A percentile compares a stretch with the other conserved stretches of the same genome.
These are phyloP conservation scores for Himalopsyche phryganea DNA, from an alignment of 1,140 invertebrate genomes.

Conservation along the genomic window DNA sequence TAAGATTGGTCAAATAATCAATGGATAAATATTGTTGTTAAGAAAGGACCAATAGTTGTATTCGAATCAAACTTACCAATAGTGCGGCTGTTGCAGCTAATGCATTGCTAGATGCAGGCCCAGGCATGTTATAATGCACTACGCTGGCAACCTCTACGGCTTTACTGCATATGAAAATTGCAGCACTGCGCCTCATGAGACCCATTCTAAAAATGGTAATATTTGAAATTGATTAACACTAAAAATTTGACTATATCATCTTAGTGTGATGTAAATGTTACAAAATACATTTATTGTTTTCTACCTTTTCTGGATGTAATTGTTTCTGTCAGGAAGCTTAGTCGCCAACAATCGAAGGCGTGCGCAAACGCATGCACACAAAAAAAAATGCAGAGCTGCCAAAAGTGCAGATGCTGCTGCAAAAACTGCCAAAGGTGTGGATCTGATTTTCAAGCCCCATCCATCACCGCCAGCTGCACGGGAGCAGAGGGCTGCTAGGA, in stretches of 20 bases:
- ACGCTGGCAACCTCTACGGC: conserved; percentile 57
- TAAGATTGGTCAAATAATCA: no score
- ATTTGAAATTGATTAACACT: no score
- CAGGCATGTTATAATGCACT: conserved; percentile 58
- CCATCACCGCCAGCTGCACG: conserved; percentile 43
- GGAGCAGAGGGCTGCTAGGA: conserved; percentile 40
- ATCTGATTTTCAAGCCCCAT: conserved; percentile 42
- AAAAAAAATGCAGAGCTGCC: conserved; percentile 39
- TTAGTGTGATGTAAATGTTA: neutral
- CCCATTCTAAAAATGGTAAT: conserved; percentile 47
- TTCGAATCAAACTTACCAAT: conserved; percentile 56
- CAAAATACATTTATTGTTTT: neutral
- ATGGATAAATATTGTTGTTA: no score
- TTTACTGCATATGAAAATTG: conserved; percentile 56
- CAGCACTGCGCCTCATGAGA: conserved; percentile 56
- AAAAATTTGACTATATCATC: no score
- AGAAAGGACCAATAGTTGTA: no score
- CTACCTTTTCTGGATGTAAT: conserved; percentile 44
- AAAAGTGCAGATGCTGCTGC: conserved; percentile 43
- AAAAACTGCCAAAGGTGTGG: conserved; percentile 43
- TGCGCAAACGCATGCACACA: conserved; percentile 42
- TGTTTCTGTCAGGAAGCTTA: conserved; percentile 46
- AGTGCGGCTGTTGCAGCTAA: conserved; percentile 57
- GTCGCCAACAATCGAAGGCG: conserved; percentile 41
- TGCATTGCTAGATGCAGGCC: conserved; percentile 55